Percentiles rank a stretch among this genome's conserved stretches.
Evolutionary conservation across 2,113 vertebrate genomes (phyloP).

Genomic region (Hippocampus abdominalis): DNA sequence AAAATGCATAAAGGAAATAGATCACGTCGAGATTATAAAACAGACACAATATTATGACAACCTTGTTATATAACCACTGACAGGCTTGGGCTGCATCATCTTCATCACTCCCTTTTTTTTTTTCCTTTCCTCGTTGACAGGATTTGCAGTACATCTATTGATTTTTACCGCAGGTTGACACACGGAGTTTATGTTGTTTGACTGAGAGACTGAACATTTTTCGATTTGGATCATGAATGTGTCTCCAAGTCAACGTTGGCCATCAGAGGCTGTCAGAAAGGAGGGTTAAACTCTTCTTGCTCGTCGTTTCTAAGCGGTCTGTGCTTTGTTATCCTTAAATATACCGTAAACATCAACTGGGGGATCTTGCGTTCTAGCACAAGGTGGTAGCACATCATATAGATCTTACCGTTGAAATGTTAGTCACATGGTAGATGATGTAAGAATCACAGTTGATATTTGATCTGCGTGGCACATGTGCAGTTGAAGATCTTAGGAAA

Average conservation of each 20-base stretch:
- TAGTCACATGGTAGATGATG: not conserved
- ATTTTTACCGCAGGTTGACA: constrained; percentile 30
- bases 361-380: not conserved
- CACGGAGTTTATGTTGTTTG: constrained; percentile 17
- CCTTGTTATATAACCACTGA: not conserved
- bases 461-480: not conserved
- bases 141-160: constrained; percentile 9
- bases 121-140: constrained; percentile 12
- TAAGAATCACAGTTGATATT: not conserved
- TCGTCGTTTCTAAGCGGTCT: constrained; percentile 20
- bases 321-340: constrained; percentile 22
- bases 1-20: not conserved
- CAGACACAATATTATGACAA: not conserved
- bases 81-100: not conserved
- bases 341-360: constrained; percentile 11
- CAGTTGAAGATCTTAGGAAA: not conserved
- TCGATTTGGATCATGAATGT: constrained; percentile 17
- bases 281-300: constrained; percentile 1
- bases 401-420: not conserved
- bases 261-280: constrained; percentile 27
- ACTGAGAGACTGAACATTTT: constrained; percentile 14
- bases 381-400: not conserved
- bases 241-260: constrained; percentile 31
- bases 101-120: constrained; percentile 4
- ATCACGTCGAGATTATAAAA: not conserved